Base-by-base conservation (phyloP, 2,113 vertebrate species). In the Corythoichthys haematopterus region DNA sequence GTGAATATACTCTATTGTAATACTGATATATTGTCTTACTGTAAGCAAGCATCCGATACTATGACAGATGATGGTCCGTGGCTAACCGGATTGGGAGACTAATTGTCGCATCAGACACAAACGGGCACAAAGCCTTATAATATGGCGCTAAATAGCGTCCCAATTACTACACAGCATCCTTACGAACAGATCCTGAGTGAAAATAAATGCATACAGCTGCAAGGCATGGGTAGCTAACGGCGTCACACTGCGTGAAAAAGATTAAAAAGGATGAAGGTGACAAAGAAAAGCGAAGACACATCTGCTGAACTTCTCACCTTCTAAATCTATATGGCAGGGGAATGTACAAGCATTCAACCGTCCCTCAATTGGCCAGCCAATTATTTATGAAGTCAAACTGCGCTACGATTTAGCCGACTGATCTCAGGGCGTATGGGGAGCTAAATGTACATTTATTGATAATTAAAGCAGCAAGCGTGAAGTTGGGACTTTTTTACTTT, bases 191-290 rank as follows among this genome's bases (percentile, higher is more conserved):
- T 48, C 43, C 36, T 58, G 56, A 61, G 68, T 70, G 38, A 20
- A 61, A 61, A 66, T 51, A 76, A 46, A 60, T 37, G 51, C 48
- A 68, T 57, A 60, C 11, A 63, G 43, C 9, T 16, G 10, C 12
- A 33, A 69, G 45, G 53, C 51, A 40, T 16, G 33, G 52, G 48
- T 50, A 72, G 57, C 64, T 64, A 78, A 77, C 68, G 68, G 79
- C 76, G 35, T 45, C 77, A 73, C 55, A 76, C 79, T 83, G 2
- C 13, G 67, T 79, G 83, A 83, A 84, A 84, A 60, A 80, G 79
- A 84, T 84, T 77, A 68, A 74, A 77, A 76, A 82, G 72, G 78
- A 84, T 76, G 65, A 84, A 75, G 77, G 79, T 74, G 28, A 63
- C 40, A 58, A 69, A 20, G 37, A 43, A 53, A 74, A 68, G 69